A percentile compares a stretch with the other conserved stretches of the same genome.
Conservation (phyloP, 2,797 vertebrate genomes). For the Cyprinella venusta region DNA sequence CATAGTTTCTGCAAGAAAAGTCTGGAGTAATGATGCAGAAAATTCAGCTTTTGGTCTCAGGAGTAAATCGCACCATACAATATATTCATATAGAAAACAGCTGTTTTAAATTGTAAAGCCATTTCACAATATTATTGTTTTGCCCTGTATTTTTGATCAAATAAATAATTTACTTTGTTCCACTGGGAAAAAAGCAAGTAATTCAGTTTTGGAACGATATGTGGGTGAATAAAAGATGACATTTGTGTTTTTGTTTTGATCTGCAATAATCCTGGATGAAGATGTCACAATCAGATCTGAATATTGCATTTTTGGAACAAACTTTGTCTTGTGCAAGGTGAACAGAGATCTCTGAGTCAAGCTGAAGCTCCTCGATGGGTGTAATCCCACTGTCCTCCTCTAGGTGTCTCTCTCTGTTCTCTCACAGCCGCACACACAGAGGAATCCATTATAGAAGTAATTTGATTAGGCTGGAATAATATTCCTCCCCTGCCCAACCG, state of each 20-base stretch:
- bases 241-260: background rate
- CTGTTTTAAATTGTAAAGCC: background rate
- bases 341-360: background rate
- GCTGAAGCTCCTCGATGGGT: too few species aligned
- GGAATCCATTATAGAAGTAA: conserved; percentile 51
- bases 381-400: conserved; percentile 37
- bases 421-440: background rate
- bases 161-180: background rate
- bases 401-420: conserved; percentile 63
- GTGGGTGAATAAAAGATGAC: background rate
- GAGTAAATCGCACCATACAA: background rate
- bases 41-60: background rate
- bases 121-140: background rate
- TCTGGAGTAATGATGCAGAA: background rate
- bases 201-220: background rate
- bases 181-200: background rate
- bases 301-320: background rate
- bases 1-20: too few species aligned
- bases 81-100: background rate
- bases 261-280: background rate
- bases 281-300: background rate
- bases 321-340: background rate
- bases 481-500: conserved; percentile 52
- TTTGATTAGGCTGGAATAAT: conserved; percentile 58
- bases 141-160: background rate